A percentile compares a stretch with the other conserved stretches of the same genome.
These are phyloP conservation scores for Aleiodes leptofemur DNA, from an alignment of 2,888 invertebrate genomes.

Conservation along the genomic window DNA sequence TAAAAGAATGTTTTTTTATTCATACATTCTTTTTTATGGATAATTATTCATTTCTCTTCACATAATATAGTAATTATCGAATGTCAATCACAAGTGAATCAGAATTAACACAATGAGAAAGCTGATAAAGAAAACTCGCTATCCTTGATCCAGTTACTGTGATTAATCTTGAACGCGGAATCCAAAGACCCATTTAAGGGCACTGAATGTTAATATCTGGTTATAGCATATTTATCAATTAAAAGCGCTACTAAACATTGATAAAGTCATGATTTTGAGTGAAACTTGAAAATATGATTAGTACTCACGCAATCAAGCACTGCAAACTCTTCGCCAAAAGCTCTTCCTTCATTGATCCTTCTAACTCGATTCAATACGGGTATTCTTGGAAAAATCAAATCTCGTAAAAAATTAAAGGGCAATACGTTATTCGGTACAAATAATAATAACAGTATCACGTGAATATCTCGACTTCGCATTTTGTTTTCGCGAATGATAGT, in stretches of 20 bases:
- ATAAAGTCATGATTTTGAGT: not conserved
- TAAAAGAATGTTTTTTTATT: not conserved
- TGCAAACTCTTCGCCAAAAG: not conserved
- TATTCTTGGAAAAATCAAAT: conserved; percentile 31
- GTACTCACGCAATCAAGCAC: conserved; percentile 43
- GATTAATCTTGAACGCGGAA: conserved; percentile 11
- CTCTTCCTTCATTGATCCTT: not conserved
- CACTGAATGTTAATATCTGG: not conserved
- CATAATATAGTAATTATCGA: no score
- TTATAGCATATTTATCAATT: not conserved
- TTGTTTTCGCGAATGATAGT: not conserved
- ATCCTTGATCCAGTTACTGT: conserved; percentile 31
- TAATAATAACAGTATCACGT: not conserved
- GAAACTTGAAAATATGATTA: not conserved
- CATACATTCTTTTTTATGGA: no score
- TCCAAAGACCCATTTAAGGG: not conserved
- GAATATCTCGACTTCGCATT: not conserved
- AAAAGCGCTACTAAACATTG: not conserved
- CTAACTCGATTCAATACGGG: conserved; percentile 33
- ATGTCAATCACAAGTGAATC: no score
- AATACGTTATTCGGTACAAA: conserved; percentile 2
- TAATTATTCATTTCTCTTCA: no score
- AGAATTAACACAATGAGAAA: no score
- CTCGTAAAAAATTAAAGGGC: conserved; percentile 17
- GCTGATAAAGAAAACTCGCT: not conserved